These are phyloP conservation scores for Hipposideros armiger DNA, from an alignment of 2,113 vertebrate genomes.

Conservation along the genomic window DNA sequence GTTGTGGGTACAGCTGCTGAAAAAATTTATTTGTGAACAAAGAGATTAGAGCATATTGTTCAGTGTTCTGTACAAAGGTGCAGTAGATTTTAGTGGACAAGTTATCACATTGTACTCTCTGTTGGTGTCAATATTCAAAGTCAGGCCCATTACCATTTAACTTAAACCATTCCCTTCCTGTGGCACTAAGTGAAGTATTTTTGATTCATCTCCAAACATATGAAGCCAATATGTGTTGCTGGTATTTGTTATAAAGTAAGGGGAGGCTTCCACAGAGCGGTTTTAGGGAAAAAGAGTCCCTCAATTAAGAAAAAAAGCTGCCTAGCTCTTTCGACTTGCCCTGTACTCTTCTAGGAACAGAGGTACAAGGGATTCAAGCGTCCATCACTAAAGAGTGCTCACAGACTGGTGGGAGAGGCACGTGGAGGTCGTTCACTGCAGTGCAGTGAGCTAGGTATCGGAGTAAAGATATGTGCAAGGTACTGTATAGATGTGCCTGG, in stretches of 20 bases:
- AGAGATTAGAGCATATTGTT: slow-evolving; percentile 6
- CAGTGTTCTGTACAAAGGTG: not conserved
- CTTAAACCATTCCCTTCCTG: slow-evolving; percentile 20
- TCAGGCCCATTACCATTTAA: slow-evolving; percentile 45
- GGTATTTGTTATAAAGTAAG: slow-evolving; percentile 28
- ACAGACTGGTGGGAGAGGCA: not conserved
- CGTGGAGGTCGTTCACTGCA: not conserved
- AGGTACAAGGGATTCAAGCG: not conserved
- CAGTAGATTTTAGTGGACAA: slow-evolving; percentile 6
- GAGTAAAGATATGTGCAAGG: not conserved
- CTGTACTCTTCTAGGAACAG: slow-evolving; percentile 13
- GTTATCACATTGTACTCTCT: slow-evolving; percentile 11
- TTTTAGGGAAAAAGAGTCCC: not conserved
- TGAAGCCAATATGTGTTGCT: slow-evolving; percentile 32
- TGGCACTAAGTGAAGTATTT: slow-evolving; percentile 44
- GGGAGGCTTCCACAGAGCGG: not conserved
- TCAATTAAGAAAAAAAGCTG: not conserved
- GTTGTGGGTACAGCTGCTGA: not conserved
- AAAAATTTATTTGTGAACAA: slow-evolving; percentile 18
- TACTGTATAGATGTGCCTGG: not conserved
- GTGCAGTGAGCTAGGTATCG: not conserved
- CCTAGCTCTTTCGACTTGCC: not conserved
- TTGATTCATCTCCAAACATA: slow-evolving; percentile 55
- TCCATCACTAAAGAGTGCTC: not conserved
- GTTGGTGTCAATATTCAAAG: slow-evolving; percentile 47